Conservation (phyloP, 2,888 invertebrate species). For the Dendrolimus pini region DNA sequence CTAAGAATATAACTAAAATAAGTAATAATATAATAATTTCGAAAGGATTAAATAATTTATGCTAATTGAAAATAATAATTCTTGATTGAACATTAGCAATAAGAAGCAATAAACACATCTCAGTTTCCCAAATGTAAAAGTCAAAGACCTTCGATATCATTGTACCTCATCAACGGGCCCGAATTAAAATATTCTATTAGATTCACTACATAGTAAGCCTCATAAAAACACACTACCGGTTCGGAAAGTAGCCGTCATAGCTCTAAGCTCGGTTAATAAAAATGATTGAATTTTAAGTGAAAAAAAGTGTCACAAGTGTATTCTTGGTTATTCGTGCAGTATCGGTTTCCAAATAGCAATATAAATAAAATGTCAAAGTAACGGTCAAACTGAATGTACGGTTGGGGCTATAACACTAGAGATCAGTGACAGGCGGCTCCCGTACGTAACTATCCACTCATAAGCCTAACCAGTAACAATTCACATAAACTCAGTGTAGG, state of each 20-base stretch:
- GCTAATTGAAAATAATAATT: neutral
- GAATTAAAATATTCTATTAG: neutral
- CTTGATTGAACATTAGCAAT: neutral
- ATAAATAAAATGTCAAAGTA: neutral
- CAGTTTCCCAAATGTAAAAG: neutral
- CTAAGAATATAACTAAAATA: too few relatives aligned
- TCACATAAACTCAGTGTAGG: too few relatives aligned
- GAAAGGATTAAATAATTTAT: too few relatives aligned
- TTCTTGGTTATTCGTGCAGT: neutral
- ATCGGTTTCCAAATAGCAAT: neutral
- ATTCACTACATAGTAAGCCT: neutral
- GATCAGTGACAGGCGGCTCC: too few relatives aligned
- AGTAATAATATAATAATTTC: too few relatives aligned
- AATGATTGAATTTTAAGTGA: neutral
- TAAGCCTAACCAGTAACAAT: too few relatives aligned
- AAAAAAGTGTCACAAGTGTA: neutral
- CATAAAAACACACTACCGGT: neutral
- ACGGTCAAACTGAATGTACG: neutral
- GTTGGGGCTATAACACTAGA: too few relatives aligned
- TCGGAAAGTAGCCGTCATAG: neutral
- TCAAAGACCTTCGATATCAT: neutral
- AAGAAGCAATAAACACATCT: neutral
- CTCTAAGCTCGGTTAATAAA: neutral
- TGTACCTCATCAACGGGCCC: neutral
- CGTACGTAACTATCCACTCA: too few relatives aligned